These are phyloP conservation scores for Nesoenas mayeri DNA, from an alignment of 2,113 vertebrate genomes.

Conservation along the genomic window DNA sequence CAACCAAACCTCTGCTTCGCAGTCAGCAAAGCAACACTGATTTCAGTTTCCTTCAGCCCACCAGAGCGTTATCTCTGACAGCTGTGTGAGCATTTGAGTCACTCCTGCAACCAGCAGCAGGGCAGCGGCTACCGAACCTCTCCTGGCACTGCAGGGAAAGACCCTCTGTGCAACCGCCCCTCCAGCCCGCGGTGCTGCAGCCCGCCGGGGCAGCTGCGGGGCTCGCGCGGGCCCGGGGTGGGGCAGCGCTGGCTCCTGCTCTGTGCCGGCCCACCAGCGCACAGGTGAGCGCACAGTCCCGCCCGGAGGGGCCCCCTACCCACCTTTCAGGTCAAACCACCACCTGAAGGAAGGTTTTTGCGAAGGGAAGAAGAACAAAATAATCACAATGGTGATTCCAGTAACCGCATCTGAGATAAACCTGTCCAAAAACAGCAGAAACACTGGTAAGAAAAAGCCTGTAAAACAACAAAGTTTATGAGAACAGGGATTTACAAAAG, in stretches of 20 bases:
- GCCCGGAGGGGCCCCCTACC: neutral
- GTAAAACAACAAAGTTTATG: neutral
- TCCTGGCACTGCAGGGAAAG: neutral
- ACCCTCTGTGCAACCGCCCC: neutral
- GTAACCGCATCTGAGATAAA: slow-evolving; percentile 93
- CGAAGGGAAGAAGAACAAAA: slow-evolving; percentile 96
- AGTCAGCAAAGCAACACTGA: rapidly evolving
- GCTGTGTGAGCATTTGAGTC: neutral
- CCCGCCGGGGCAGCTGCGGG: neutral
- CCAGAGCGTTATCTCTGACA: neutral
- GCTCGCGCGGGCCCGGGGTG: neutral
- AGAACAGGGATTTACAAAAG: slow-evolving; percentile 54
- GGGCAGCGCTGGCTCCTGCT: neutral
- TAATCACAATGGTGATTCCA: slow-evolving; percentile 85
- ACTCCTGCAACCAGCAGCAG: neutral
- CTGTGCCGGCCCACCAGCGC: neutral
- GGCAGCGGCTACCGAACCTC: neutral
- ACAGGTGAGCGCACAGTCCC: neutral
- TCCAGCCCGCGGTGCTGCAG: neutral
- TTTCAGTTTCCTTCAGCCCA: neutral
- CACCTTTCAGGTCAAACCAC: slow-evolving; percentile 93
- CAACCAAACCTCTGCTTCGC: neutral
- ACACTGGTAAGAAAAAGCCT: slow-evolving; percentile 29
- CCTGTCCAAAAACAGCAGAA: slow-evolving; percentile 75
- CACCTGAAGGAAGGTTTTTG: slow-evolving; percentile 90